Base-by-base conservation (phyloP, 1,140 invertebrate species). In the Drosophila chauvacae region DNA sequence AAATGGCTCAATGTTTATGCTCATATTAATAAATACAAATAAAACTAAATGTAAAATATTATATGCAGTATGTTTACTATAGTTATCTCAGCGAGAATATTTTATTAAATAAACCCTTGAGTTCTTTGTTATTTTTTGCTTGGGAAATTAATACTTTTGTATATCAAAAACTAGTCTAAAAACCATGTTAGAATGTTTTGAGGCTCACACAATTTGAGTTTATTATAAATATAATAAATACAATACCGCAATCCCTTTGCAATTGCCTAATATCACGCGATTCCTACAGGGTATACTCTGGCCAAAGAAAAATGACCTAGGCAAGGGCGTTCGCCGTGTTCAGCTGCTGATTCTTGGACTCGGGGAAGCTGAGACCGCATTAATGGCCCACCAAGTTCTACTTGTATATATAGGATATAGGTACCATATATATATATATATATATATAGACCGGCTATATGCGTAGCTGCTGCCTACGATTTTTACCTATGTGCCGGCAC, bases 321-420 rank as follows among this genome's bases (percentile, higher is more conserved):
- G 72, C 72, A 73, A 57, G 47, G 68, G 57, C 51, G 50, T 74
- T 57, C 60, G 62, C 44, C 42, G 62, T 4, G 42, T 13, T 44
- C 42, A 20, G 42, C 4, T 44, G 42, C 48, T 66, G 65, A 57
- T 70, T 58, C 69, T 75, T 79, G 76, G 66, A 55, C 48, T 26
- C 39, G 23, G 1, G 70, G 71, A 80, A 65, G 78, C 84, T 77
- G 84, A 80, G 76, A 88, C 80, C 83, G 68, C 83, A 88, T 83
- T 80, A 74, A 84, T 83, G 77, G 70, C 75, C 37, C 30, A 65
- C 60, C 72, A 48, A 64, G 60, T 44, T 56, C 39, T 51, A 42
- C 61, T 26, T 60, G 30, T 61, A 42, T 47, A 58, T 41, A 48
- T 26, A 48, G 37, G 42, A 56, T 56, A 45, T 50, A 53, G n/a